These are phyloP conservation scores for Scaptodrosophila latifasciaeformis DNA, from an alignment of 2,888 invertebrate species.

Conservation along the genomic window DNA sequence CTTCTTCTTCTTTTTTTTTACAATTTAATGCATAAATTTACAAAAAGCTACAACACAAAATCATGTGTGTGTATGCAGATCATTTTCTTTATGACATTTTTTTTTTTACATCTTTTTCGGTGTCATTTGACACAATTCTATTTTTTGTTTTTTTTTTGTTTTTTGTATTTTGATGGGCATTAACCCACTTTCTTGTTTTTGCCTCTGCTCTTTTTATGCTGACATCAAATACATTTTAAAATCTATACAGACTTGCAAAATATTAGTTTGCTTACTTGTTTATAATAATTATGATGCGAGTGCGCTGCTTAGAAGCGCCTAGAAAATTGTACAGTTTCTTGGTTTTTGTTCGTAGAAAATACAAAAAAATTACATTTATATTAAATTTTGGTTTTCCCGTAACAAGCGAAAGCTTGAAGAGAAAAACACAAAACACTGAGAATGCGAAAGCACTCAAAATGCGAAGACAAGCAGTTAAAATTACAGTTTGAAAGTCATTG, in stretches of 20 bases:
- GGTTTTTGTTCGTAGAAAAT: neutral
- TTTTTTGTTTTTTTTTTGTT: constrained; percentile 1
- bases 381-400: no score
- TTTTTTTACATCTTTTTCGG: constrained; percentile 8
- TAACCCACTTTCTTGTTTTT: neutral
- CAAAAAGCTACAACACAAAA: constrained; percentile 32
- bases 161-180: constrained; percentile 10
- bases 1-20: no score
- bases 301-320: no score
- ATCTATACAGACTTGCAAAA: constrained; percentile 9
- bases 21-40: constrained; percentile 28
- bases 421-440: no score
- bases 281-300: neutral
- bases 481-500: constrained; percentile 1
- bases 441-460: neutral
- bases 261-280: neutral
- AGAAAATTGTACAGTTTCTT: no score
- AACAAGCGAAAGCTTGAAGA: neutral
- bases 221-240: neutral
- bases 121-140: neutral
- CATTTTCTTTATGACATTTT: neutral
- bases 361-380: neutral
- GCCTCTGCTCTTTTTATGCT: neutral
- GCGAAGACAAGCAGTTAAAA: neutral
- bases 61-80: constrained; percentile 23